Conservation (phyloP, 2,113 vertebrate species). For the Urocitellus parryii region DNA sequence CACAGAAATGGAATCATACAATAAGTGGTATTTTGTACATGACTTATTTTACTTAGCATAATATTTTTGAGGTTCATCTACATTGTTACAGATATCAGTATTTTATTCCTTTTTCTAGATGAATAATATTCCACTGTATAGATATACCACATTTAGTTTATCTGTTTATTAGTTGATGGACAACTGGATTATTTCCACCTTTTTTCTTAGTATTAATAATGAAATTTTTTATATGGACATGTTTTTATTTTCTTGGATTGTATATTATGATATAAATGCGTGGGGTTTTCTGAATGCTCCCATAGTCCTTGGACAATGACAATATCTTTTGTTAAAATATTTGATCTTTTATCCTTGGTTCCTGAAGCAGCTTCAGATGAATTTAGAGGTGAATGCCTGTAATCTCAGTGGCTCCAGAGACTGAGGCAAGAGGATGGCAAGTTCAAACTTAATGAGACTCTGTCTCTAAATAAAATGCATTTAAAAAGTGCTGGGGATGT, state of each 20-base stretch:
- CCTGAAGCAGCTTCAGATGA: background rate
- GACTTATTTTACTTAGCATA: background rate
- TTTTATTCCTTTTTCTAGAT: background rate
- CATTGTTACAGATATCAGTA: background rate
- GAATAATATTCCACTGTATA: background rate
- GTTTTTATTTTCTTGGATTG: background rate
- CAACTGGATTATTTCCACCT: background rate
- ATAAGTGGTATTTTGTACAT: background rate
- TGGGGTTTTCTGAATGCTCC: background rate
- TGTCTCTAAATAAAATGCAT: no score
- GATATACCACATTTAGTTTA: background rate
- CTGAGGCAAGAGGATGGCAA: no score
- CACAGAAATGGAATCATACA: background rate
- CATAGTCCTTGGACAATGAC: background rate
- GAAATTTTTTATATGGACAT: constrained; percentile 6
- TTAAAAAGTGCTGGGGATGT: no score
- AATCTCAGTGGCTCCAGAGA: no score
- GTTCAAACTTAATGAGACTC: no score
- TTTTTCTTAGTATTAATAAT: constrained; percentile 21
- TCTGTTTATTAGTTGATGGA: background rate
- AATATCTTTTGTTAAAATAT: background rate
- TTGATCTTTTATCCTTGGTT: background rate
- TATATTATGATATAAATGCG: background rate
- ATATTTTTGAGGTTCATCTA: background rate
- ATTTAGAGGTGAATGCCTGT: no score